A percentile compares a stretch with the other conserved stretches of the same genome.
Conservation (phyloP, 2,797 vertebrate species). For the Anomalospiza imberbis region DNA sequence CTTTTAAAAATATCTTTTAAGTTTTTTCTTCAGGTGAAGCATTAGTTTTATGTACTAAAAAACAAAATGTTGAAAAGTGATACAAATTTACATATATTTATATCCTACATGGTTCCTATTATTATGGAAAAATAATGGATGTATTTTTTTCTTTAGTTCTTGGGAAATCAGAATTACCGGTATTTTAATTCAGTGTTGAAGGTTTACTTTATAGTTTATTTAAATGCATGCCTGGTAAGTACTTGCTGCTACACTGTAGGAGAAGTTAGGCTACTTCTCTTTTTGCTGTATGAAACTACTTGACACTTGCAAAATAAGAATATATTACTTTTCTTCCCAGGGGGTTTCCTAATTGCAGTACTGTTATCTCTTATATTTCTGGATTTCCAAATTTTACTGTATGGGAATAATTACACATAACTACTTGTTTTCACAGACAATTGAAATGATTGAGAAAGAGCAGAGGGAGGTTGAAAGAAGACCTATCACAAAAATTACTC, state of each 20-base stretch:
- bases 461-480: slow-evolving; percentile 94
- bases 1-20: not conserved
- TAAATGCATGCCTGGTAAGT: not conserved
- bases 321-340: not conserved
- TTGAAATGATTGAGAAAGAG: slow-evolving; percentile 99
- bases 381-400: not conserved
- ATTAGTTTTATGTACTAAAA: not conserved
- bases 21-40: not conserved
- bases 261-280: not conserved
- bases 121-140: not conserved
- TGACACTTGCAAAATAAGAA: not conserved
- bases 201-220: not conserved
- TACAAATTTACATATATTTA: not conserved
- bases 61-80: not conserved
- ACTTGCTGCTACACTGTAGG: not conserved
- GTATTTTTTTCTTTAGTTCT: not conserved
- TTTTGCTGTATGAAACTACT: not conserved
- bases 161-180: not conserved
- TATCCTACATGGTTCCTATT: not conserved
- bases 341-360: not conserved
- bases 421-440: slow-evolving; percentile 79
- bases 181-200: not conserved
- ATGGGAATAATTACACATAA: not conserved
- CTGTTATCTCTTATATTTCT: not conserved
- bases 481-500: slow-evolving; percentile 98